Percentiles rank a stretch among this genome's conserved stretches.
Conservation (phyloP, 2,113 vertebrate species). For the Macrotus californicus region DNA sequence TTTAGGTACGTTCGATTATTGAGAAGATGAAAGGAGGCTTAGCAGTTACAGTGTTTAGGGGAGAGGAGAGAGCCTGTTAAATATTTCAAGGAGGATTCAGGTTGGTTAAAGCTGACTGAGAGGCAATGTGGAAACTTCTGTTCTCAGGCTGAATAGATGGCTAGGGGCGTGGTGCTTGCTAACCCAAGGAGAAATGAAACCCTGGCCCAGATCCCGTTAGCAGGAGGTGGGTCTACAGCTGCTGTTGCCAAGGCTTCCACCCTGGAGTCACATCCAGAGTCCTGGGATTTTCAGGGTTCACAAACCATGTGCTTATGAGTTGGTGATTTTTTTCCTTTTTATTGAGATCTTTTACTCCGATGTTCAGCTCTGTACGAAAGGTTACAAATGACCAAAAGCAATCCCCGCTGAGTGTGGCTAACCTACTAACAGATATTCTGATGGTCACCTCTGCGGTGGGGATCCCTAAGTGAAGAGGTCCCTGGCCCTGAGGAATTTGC, state of each 20-base stretch:
- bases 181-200: neutral
- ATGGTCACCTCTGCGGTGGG: neutral
- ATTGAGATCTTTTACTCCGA: constrained; percentile 2
- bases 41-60: neutral
- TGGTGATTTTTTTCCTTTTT: neutral
- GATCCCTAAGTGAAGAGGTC: neutral
- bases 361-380: neutral
- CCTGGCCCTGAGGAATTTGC: neutral
- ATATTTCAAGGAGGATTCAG: constrained; percentile 57
- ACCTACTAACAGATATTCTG: neutral
- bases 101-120: neutral
- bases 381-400: neutral
- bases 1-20: constrained; percentile 21
- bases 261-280: neutral
- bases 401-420: neutral
- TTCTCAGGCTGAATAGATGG: neutral
- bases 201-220: neutral
- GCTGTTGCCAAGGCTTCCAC: neutral
- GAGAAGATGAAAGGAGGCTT: constrained; percentile 25
- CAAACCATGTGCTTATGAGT: neutral
- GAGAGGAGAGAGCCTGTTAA: constrained; percentile 39
- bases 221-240: neutral
- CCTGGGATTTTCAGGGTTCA: neutral
- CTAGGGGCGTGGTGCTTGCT: neutral
- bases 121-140: neutral